Evolutionary conservation across 2,888 invertebrate genomes (phyloP), one percentile per base, ranked within the genome.

Genomic region (Craniophora ligustri): DNA sequence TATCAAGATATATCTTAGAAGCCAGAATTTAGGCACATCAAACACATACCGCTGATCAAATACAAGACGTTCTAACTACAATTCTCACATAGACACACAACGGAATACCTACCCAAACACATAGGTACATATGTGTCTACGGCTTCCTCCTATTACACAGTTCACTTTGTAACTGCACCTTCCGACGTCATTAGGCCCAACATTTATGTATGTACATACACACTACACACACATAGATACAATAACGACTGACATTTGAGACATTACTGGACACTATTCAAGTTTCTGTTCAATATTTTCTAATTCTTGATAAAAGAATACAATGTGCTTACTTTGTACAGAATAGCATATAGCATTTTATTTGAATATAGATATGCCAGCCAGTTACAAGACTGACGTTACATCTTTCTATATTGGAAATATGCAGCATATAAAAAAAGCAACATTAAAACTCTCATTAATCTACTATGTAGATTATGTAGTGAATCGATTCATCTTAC

Each of bases 401-500:
- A n/a, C n/a, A n/a, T n/a, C n/a, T n/a, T n/a, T n/a, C n/a, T n/a
- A n/a, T n/a, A n/a, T n/a, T n/a, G n/a, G n/a, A n/a, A n/a, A n/a
- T n/a, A n/a, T n/a, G n/a, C n/a, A n/a, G n/a, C n/a, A n/a, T n/a
- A n/a, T n/a, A n/a, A n/a, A n/a, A n/a, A n/a, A 7, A 21, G 8
- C 3, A 23, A 10, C 10, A 23, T n/a, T n/a, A 26, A 0, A 26
- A 26, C n/a, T 4, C 5, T n/a, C 1, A n/a, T 26, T 26, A 26
- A 1, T 18, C 16, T 13, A 7, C 14, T 10, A 38, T 35, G 35
- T 47, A 14, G 32, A 26, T 23, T 19, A 4, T 11, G 28, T 23
- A 13, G 26, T 15, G 72, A 72, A 79, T 82, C 83, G 78, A 81
- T 82, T 72, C 75, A 69, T 80, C 79, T 81, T 78, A 75, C 69